Percentiles rank a stretch among this genome's conserved stretches.
phyloP scores from a whole-genome alignment of 1,140 invertebrate species.

The Drosophila lacteicornis region DNA sequence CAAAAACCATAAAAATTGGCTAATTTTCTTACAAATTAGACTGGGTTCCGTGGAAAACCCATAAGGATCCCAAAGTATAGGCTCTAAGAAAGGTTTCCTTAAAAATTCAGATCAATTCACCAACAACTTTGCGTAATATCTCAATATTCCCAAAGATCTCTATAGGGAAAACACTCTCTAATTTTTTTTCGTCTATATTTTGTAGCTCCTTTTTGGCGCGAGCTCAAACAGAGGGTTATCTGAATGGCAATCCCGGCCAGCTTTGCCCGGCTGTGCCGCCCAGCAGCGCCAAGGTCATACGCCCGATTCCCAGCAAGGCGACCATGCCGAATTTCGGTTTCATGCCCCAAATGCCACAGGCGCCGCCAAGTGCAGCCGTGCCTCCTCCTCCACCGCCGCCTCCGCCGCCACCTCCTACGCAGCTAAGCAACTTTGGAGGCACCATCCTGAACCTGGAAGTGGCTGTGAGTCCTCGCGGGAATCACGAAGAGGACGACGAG shows the following conservation, averaged over 20 bases:
- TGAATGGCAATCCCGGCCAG: slow-evolving; percentile 54
- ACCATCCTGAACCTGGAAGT: background rate
- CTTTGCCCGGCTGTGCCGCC: slow-evolving; percentile 20
- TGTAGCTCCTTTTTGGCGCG: slow-evolving; percentile 85
- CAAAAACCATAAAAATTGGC: background rate
- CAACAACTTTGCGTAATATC: no score
- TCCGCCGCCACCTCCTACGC: background rate
- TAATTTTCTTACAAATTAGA: no score
- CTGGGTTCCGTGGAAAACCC: background rate
- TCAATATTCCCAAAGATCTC: no score
- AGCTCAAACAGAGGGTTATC: slow-evolving; percentile 80
- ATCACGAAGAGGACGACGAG: slow-evolving; percentile 41
- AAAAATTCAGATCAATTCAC: background rate
- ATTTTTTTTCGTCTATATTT: background rate
- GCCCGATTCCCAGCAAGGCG: slow-evolving; percentile 82
- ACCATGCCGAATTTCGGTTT: slow-evolving; percentile 77
- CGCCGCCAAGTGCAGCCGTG: slow-evolving; percentile 15
- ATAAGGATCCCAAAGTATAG: background rate
- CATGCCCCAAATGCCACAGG: slow-evolving; percentile 37
- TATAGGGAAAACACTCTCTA: background rate
- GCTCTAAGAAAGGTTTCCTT: accelerated
- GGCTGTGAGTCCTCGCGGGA: background rate
- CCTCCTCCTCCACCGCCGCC: slow-evolving; percentile 4
- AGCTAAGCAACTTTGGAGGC: slow-evolving; percentile 3
- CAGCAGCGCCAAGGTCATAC: slow-evolving; percentile 64